A percentile compares a stretch with the other conserved stretches of the same genome.
Evolutionary conservation across 2,113 vertebrate genomes (phyloP).

Genomic region (Macroglossus sobrinus): DNA sequence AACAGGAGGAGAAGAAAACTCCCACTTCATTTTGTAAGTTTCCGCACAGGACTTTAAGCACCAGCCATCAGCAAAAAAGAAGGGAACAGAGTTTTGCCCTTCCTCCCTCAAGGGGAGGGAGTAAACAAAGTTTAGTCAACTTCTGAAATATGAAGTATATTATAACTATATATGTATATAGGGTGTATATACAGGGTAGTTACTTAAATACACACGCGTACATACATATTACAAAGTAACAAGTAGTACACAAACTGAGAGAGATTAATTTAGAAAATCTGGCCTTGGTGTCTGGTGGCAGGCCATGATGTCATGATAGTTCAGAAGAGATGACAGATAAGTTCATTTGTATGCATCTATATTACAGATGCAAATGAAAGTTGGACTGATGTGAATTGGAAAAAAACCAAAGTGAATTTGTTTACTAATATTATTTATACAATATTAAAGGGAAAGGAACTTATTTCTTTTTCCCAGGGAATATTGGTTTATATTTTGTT

Average conservation of each 20-base stretch:
- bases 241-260: background rate
- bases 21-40: slow-evolving; percentile 40
- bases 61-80: slow-evolving; percentile 48
- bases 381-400: background rate
- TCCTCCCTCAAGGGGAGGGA: background rate
- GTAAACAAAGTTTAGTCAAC: background rate
- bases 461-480: background rate
- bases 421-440: background rate
- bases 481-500: background rate
- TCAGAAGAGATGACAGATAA: background rate
- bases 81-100: background rate
- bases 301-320: background rate
- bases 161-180: background rate
- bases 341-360: background rate
- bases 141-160: background rate
- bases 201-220: background rate
- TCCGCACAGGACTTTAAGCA: slow-evolving; percentile 59
- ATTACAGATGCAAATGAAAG: background rate
- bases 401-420: background rate
- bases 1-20: slow-evolving; percentile 47
- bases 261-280: background rate
- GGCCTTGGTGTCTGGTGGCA: background rate
- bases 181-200: background rate
- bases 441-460: background rate
- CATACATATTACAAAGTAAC: too few relatives aligned